These are phyloP conservation scores for Talpa occidentalis DNA, from an alignment of 2,113 vertebrate genomes.

Conservation along the genomic window DNA sequence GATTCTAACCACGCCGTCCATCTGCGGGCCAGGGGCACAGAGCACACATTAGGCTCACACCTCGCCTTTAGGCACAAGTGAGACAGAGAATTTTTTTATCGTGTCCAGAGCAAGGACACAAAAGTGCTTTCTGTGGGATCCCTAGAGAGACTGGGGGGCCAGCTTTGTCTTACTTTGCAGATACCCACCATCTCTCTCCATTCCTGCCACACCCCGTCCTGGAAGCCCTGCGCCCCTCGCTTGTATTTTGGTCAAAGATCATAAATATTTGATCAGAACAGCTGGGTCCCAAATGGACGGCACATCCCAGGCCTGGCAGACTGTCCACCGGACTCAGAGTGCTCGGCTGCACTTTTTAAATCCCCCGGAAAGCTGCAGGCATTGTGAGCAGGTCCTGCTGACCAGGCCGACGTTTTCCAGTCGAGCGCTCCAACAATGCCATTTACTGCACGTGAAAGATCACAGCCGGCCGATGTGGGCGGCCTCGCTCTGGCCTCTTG, in stretches of 20 bases:
- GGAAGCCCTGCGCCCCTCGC: background rate
- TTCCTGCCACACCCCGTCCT: background rate
- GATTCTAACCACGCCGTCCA: no score
- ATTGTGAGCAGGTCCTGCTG: conserved; percentile 66
- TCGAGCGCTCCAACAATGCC: conserved; percentile 49
- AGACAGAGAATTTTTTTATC: background rate
- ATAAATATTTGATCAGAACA: conserved; percentile 36
- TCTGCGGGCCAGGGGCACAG: background rate
- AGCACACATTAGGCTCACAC: fast-evolving
- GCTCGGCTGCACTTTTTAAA: conserved; percentile 53
- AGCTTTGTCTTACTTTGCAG: background rate
- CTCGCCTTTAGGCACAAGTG: background rate
- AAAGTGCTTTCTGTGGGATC: background rate
- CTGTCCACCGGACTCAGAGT: background rate
- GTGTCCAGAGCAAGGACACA: background rate
- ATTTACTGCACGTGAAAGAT: conserved; percentile 70
- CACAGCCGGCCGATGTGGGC: conserved; percentile 70
- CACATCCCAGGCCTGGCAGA: background rate
- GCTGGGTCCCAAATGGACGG: background rate
- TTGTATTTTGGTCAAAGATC: conserved; percentile 54
- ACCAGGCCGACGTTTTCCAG: conserved; percentile 57
- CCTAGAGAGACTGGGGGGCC: background rate
- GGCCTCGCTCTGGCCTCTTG: conserved; percentile 64
- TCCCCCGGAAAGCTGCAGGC: conserved; percentile 62
- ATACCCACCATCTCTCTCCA: background rate